phyloP scores from a whole-genome alignment of 2,888 invertebrate genomes.

The Apantesis nais region DNA sequence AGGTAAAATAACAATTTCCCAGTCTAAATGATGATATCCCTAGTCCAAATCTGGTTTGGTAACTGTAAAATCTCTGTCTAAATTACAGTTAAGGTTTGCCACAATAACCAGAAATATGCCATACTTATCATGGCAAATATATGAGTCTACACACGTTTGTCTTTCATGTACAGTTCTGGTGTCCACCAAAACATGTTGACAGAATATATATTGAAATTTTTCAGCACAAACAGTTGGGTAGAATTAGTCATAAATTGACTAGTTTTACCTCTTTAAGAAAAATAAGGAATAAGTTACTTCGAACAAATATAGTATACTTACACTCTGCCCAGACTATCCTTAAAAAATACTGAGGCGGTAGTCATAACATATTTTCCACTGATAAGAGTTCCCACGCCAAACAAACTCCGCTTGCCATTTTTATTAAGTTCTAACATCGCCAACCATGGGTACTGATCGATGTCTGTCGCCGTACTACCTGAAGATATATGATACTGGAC shows the following conservation, averaged over 20 bases:
- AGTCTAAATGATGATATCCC: too few species aligned
- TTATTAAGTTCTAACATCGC: constrained; percentile 77
- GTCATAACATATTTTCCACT: constrained; percentile 82
- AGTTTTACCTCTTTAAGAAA: too few species aligned
- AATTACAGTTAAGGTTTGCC: too few species aligned
- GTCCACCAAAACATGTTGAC: neutral
- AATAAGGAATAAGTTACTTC: too few species aligned
- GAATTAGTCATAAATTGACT: too few species aligned
- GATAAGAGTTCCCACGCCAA: constrained; percentile 79
- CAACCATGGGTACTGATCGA: constrained; percentile 87
- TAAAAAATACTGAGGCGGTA: constrained; percentile 79
- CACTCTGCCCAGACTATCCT: constrained; percentile 70
- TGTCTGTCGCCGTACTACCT: constrained; percentile 66
- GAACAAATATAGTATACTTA: constrained; percentile 55
- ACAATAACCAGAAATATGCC: too few species aligned
- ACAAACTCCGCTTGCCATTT: constrained; percentile 49
- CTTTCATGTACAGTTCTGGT: neutral
- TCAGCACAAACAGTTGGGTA: neutral
- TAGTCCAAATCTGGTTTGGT: too few species aligned
- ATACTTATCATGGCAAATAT: neutral
- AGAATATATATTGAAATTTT: too few species aligned
- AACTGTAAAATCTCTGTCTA: too few species aligned
- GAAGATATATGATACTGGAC: constrained; percentile 9
- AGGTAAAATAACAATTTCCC: too few species aligned
- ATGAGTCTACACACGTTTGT: neutral